Evolutionary conservation across 2,113 vertebrate genomes (phyloP).

Genomic region (Sapayoa aenigma): DNA sequence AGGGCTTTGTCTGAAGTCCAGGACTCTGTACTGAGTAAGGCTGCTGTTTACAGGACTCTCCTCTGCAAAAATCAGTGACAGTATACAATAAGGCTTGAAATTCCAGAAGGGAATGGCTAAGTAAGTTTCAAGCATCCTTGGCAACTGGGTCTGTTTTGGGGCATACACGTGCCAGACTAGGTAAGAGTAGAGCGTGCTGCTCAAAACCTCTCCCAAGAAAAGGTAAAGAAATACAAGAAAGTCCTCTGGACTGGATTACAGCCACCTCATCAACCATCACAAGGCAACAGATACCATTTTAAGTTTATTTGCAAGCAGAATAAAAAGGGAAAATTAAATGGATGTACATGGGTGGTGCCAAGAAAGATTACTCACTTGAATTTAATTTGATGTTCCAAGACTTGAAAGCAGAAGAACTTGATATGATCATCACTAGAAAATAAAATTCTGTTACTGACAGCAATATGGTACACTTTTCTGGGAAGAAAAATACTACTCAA

Average conservation of each 20-base stretch:
- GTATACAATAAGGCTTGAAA: not conserved
- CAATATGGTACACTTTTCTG: not conserved
- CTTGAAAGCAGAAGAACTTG: slow-evolving; percentile 99
- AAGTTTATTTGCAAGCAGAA: not conserved
- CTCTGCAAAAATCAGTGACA: not conserved
- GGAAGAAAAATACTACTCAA: not conserved
- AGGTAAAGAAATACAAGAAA: not conserved
- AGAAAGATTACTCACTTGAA: slow-evolving; percentile 84
- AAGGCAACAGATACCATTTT: not conserved
- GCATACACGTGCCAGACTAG: not conserved
- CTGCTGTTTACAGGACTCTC: not conserved
- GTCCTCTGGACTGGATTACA: not conserved
- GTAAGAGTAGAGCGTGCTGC: not conserved
- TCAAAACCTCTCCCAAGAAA: not conserved
- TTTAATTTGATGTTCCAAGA: slow-evolving; percentile 95
- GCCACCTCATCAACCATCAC: not conserved
- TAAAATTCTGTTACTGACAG: not conserved
- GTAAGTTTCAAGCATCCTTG: not conserved
- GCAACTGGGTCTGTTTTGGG: not conserved
- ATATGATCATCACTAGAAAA: slow-evolving; percentile 91
- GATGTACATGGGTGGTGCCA: not conserved
- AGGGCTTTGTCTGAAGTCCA: slow-evolving; percentile 11
- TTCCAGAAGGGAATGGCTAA: not conserved
- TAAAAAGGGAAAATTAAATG: not conserved
- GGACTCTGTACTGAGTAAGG: not conserved